Evolutionary conservation across 1,140 invertebrate species (phyloP).

Genomic region (Meloidogyne hapla): DNA sequence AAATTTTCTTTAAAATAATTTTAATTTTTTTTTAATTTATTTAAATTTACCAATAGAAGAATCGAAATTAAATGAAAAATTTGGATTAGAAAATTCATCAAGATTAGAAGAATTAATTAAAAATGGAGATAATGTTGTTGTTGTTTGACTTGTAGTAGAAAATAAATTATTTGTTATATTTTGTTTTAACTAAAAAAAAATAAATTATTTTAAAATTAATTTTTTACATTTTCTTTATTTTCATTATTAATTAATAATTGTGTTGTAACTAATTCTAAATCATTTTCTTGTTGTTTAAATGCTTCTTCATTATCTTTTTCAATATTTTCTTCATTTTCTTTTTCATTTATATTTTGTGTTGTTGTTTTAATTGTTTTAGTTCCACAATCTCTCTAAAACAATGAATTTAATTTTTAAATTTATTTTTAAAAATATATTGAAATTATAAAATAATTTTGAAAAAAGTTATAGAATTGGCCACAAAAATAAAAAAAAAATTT

Average conservation of each 20-base stretch:
- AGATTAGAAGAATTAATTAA: not conserved
- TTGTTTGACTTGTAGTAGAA: not conserved
- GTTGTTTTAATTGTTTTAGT: not conserved
- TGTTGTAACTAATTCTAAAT: not conserved
- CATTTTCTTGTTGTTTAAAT: not conserved
- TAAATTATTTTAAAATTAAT: not conserved
- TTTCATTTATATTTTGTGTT: not conserved
- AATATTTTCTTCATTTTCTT: not conserved
- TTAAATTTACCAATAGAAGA: not conserved
- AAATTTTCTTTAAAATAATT: not conserved
- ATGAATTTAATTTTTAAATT: not conserved
- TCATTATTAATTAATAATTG: not conserved
- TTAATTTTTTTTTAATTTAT: too few species aligned
- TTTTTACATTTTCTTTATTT: not conserved
- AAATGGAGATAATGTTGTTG: not conserved
- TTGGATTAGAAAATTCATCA: too few species aligned
- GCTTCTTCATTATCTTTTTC: not conserved
- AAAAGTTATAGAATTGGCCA: not conserved
- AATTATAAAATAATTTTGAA: too few species aligned
- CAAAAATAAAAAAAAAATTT: not conserved
- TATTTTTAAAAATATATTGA: not conserved
- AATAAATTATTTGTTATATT: not conserved
- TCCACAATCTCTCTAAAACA: conserved; percentile 18
- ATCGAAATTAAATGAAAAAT: too few species aligned
- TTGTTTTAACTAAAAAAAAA: not conserved